These are phyloP conservation scores for Argopecten irradians DNA, from an alignment of 1,140 invertebrate species.

Conservation along the genomic window DNA sequence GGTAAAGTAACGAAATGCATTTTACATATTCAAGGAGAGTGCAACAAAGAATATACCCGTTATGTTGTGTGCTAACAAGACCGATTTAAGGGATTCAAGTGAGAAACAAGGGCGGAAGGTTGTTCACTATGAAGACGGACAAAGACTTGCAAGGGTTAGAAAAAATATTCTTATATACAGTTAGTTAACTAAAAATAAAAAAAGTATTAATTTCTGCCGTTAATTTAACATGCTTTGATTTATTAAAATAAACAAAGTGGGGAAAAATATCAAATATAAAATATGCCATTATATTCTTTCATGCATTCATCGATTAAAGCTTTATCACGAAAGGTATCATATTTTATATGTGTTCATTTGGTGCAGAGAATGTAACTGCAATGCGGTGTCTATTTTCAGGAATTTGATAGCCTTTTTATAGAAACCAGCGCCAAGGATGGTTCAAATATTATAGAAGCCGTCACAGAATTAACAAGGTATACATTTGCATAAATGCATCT, in stretches of 20 bases:
- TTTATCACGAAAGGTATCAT: no score
- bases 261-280: no score
- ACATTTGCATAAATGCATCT: neutral
- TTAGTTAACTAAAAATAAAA: neutral
- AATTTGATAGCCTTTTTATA: slow-evolving; percentile 73
- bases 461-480: slow-evolving; percentile 78
- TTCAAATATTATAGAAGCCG: slow-evolving; percentile 77
- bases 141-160: slow-evolving; percentile 71
- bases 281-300: no score
- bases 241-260: no score
- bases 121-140: slow-evolving; percentile 71
- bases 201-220: neutral
- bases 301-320: no score
- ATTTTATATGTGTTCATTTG: no score
- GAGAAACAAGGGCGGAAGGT: slow-evolving; percentile 65
- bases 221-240: neutral
- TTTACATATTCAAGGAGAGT: slow-evolving; percentile 64
- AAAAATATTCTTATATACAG: no score
- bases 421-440: slow-evolving; percentile 78
- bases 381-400: slow-evolving; percentile 51
- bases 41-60: slow-evolving; percentile 77
- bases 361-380: no score
- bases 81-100: slow-evolving; percentile 76
- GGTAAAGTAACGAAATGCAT: neutral
- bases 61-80: slow-evolving; percentile 81